phyloP scores from a whole-genome alignment of 2,888 invertebrate species.

The Ommatoiulus sabulosus region DNA sequence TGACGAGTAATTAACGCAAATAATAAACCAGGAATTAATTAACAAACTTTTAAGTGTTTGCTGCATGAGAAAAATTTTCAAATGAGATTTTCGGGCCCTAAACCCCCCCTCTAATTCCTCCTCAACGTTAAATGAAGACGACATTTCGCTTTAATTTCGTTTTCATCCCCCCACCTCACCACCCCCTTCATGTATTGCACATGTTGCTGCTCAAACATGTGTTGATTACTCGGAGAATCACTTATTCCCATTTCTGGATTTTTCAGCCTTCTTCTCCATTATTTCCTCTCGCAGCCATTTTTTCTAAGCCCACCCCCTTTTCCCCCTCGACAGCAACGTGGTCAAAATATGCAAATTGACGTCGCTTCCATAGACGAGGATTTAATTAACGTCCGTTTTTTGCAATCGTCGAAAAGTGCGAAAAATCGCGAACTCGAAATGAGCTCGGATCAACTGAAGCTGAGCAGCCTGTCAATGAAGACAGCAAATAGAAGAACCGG shows the following conservation, averaged over 20 bases:
- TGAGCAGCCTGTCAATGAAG: no score
- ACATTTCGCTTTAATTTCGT: slow-evolving; percentile 39
- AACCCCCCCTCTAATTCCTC: not conserved
- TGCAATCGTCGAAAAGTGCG: not conserved
- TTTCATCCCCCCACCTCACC: not conserved
- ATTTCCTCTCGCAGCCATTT: not conserved
- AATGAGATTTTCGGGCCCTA: not conserved
- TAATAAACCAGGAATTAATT: slow-evolving; percentile 56
- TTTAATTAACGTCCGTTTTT: slow-evolving; percentile 36
- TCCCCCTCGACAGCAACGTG: not conserved
- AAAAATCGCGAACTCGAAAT: not conserved
- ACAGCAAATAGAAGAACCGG: no score
- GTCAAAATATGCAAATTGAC: slow-evolving; percentile 40
- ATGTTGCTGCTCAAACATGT: slow-evolving; percentile 42
- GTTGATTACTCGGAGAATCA: slow-evolving; percentile 31
- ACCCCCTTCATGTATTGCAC: not conserved
- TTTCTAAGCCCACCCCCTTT: not conserved
- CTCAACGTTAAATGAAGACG: not conserved
- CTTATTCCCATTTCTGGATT: slow-evolving; percentile 27
- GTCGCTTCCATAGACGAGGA: not conserved
- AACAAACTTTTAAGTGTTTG: slow-evolving; percentile 51
- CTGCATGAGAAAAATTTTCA: not conserved
- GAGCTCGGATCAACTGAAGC: no score
- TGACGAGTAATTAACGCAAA: slow-evolving; percentile 56
- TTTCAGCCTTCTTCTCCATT: not conserved